phyloP scores from a whole-genome alignment of 2,113 vertebrate species.

The Saccopteryx bilineata region DNA sequence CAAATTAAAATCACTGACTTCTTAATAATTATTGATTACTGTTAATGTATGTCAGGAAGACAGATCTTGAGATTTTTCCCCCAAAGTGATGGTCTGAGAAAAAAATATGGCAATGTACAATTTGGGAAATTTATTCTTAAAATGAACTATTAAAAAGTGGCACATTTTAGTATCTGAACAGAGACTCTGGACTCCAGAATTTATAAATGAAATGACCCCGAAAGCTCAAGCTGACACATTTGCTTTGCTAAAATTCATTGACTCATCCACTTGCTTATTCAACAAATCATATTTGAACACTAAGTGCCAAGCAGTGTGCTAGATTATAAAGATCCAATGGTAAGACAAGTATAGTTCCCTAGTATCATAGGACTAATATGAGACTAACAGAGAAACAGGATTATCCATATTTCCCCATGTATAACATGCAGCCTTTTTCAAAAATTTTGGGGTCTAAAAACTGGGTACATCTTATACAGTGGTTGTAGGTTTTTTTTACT shows the following conservation, averaged over 20 bases:
- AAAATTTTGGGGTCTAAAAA: too few species aligned
- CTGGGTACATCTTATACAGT: too few species aligned
- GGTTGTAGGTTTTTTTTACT: too few species aligned
- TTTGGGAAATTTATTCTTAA: background rate
- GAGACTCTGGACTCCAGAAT: background rate
- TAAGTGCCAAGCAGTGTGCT: background rate
- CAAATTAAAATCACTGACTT: slow-evolving; percentile 36
- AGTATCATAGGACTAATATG: background rate
- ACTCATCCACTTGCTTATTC: slow-evolving; percentile 5
- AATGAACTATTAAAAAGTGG: background rate
- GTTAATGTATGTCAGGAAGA: slow-evolving; percentile 47
- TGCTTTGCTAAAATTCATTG: background rate
- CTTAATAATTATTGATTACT: slow-evolving; percentile 56
- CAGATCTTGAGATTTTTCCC: slow-evolving; percentile 1
- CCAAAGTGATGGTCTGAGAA: background rate
- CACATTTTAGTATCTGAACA: background rate
- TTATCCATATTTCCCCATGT: background rate
- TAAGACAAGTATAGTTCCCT: background rate
- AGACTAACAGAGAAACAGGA: background rate
- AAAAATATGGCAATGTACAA: background rate
- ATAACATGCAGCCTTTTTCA: too few species aligned
- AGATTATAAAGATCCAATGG: background rate
- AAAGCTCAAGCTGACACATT: background rate
- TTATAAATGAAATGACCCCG: background rate
- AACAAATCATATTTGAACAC: background rate